Conservation (phyloP, 2,888 invertebrate species). For the Heterodera filipjevi region DNA sequence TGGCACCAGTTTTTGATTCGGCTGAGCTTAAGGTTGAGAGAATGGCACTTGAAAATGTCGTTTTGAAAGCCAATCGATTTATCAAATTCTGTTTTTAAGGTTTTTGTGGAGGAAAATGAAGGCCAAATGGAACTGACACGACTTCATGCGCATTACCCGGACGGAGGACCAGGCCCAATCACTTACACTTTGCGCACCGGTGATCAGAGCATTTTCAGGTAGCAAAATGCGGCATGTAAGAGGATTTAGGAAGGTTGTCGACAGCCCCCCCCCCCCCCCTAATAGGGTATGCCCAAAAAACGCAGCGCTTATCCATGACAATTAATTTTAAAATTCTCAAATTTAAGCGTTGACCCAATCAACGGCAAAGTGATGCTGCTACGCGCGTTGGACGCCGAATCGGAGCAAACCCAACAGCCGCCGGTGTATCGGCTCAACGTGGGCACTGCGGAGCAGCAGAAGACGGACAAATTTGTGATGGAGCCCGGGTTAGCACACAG, state of each 20-base stretch:
- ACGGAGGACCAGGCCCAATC: constrained; percentile 55
- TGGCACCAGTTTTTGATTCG: constrained; percentile 58
- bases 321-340: too few species aligned
- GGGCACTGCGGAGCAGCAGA: constrained; percentile 51
- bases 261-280: too few species aligned
- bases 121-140: constrained; percentile 57
- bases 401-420: constrained; percentile 68
- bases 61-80: too few species aligned
- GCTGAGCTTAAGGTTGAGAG: neutral
- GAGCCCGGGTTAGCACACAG: constrained; percentile 54
- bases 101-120: constrained; percentile 61
- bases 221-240: neutral
- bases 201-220: constrained; percentile 52
- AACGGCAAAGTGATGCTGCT: constrained; percentile 58
- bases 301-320: too few species aligned
- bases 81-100: constrained; percentile 42
- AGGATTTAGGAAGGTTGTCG: too few species aligned
- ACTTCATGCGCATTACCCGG: constrained; percentile 57
- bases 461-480: constrained; percentile 38
- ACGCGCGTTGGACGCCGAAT: constrained; percentile 79
- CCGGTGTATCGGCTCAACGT: constrained; percentile 48
- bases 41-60: too few species aligned
- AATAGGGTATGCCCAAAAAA: too few species aligned
- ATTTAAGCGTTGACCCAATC: constrained; percentile 53
- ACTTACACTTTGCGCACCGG: constrained; percentile 61